Base-by-base conservation (phyloP, 2,888 invertebrate species). In the Cephus pulcher region DNA sequence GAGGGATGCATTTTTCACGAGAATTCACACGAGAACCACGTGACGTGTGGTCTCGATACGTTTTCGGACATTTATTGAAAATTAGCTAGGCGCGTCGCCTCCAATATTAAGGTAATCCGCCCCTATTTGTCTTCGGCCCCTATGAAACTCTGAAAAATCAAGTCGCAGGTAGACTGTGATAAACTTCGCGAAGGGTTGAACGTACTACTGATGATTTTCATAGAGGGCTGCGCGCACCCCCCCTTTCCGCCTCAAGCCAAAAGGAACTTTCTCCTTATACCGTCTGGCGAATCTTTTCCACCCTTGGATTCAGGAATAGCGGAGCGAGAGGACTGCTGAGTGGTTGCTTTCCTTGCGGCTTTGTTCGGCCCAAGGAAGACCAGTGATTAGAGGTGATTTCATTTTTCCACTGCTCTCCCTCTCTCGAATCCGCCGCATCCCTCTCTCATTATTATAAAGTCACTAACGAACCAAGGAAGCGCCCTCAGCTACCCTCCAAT, bases 311-410 rank as follows among this genome's bases (percentile, higher is more conserved):
- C 4, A 40, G 40, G 15, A 40, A 40, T 40, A 15, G 15, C 15
- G 40, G 12, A 40, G 40, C 40, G 40, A 40, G 40, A 37, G 78
- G 73, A 83, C 78, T 83, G 80, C 84, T 80, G 82, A 83, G 80
- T 82, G 80, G 82, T 81, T 81, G 81, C 81, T 84, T 83, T 84
- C 80, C 82, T 85, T 80, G 80, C 76, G 81, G 79, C 77, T 80
- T 80, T 82, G 79, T 77, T 76, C 35, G 56, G 82, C 78, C 73
- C 78, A 78, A 76, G 74, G 77, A 78, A 83, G 85, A 83, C 80
- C 84, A 85, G 86, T 88, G 88, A 88, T 89, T 89, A 88, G 86
- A 86, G 88, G 84, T 85, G 86, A 89, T 88, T 87, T 81, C 87
- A 87, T 86, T 89, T 89, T 86, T 86, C 82, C 86, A 85, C 82